Evolutionary conservation across 1,140 invertebrate genomes (phyloP), one percentile per base, ranked within the genome.

Genomic region (Drosophila burlai): DNA sequence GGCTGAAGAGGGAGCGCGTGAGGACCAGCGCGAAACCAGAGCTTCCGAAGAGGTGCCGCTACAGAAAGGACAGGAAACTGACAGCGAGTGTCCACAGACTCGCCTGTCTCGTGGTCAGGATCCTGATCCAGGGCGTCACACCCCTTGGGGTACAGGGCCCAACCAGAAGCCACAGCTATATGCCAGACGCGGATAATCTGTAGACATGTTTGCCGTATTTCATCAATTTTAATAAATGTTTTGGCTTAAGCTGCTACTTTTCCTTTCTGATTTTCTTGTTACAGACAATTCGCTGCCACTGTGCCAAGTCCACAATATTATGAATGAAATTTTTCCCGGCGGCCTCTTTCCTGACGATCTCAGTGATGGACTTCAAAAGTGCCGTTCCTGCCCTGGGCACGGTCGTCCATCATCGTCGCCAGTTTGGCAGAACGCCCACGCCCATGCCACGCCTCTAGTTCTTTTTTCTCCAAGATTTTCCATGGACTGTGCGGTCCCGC

Each of bases 241-340:
- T n/a, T 29, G 24, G 24, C 3, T 47, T 68, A 36, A 57, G 3
- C n/a, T 10, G 46, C 40, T 61, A 40, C 29, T 57, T 21, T 46
- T 29, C 6, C 18, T 26, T 21, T 67, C 29, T 55, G 55, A 67
- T 31, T 60, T 69, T 69, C 79, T 73, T 58, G 61, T 74, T 73
- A 67, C 79, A 81, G 71, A 69, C 78, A 61, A 89, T 84, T 90
- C 62, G 79, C 74, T 90, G 81, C 68, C 85, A 90, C 73, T 90
- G 82, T 73, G 69, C 55, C 85, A 59, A 81, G 68, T 80, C 72
- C 57, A 72, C 74, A 31, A 62, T 85, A 9, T 57, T 80, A 73
- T 90, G 85, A 90, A 90, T 91, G 86, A 80, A 85, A 42, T 73
- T 52, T 72, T 77, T 62, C 31, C 18, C 49, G 59, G 46, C 34